Base-by-base conservation (phyloP, 2,113 vertebrate genomes). In the Rattus rattus region DNA sequence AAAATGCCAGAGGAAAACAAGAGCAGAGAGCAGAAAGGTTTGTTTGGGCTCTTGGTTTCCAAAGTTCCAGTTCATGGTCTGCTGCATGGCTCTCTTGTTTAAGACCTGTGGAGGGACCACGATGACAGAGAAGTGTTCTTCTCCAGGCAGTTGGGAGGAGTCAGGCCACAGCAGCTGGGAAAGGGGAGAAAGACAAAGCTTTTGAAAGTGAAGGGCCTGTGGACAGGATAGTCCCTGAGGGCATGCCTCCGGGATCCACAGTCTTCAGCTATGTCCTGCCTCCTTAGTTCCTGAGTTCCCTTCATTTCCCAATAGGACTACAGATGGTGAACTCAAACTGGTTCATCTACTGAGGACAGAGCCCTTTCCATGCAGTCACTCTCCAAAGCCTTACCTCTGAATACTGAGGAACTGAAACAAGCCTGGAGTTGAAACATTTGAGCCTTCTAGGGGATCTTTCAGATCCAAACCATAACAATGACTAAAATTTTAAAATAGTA, bases 401-500 rank as follows among this genome's bases (percentile, higher is more conserved):
- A 22, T 20, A 61, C 12, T 3, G 10, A 12, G 39, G 28, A 30
- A 61, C 28, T 79, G 75, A 30, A 49, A 9, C 59, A 79, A 49
- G 11, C 39, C 28, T 33, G 22, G 30, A 67, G 65, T 30, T 67
- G 65, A 30, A 90, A 33, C 28, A 36, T 20, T 6, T 49, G 43
- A 77, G 26, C 39, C 56, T 77, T 4, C 1, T 73, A 20, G n/a
- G 28, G 9, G 39, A 90, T 6, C 19, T 63, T 63, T 49, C 30
- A 77, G 72, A 63, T 39, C 12, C 17, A 90, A 90, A 47, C 16
- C 39, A 47, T 24, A 61, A 22, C 0, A 63, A 2, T 16, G 7
- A 33, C 30, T 77, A 52, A 93, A 91, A 80, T 90, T 80, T 26
- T 70, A 86, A 92, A 92, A 36, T 81, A 91, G 79, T 63, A 39